Conservation (phyloP, 2,113 vertebrate genomes). For the Rissa tridactyla region DNA sequence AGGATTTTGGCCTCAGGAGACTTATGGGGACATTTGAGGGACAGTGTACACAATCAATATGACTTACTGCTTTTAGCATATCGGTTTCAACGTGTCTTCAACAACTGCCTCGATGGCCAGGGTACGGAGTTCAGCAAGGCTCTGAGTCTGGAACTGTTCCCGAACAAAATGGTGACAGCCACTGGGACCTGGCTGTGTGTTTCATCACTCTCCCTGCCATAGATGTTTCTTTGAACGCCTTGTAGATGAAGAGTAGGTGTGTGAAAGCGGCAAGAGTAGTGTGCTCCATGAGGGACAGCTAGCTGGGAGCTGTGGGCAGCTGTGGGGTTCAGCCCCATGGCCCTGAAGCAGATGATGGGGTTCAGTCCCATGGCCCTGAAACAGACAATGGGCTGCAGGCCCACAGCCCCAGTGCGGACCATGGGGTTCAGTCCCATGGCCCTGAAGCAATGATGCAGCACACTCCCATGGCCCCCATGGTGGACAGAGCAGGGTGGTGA, state of each 20-base stretch:
- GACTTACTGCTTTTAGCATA: not conserved
- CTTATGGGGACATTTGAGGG: too few relatives aligned
- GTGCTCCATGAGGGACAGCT: too few relatives aligned
- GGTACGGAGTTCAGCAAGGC: accelerated
- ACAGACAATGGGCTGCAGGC: too few relatives aligned
- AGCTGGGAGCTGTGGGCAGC: not conserved
- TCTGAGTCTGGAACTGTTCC: not conserved
- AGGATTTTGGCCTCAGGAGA: not conserved
- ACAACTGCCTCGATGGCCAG: not conserved
- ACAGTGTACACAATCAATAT: too few relatives aligned
- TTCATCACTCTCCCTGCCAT: accelerated
- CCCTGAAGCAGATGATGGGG: not conserved
- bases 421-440: too few relatives aligned
- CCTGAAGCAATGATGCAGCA: not conserved
- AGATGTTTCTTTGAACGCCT: accelerated
- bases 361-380: not conserved
- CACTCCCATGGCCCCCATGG: not conserved
- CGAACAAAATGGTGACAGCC: too few relatives aligned
- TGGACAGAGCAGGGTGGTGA: not conserved
- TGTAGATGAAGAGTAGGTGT: not conserved
- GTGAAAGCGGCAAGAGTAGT: not conserved
- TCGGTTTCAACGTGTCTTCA: accelerated
- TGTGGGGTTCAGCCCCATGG: too few relatives aligned
- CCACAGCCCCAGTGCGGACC: not conserved
- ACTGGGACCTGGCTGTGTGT: not conserved